phyloP scores from a whole-genome alignment of 2,888 invertebrate species.

The Hypena proboscidalis region DNA sequence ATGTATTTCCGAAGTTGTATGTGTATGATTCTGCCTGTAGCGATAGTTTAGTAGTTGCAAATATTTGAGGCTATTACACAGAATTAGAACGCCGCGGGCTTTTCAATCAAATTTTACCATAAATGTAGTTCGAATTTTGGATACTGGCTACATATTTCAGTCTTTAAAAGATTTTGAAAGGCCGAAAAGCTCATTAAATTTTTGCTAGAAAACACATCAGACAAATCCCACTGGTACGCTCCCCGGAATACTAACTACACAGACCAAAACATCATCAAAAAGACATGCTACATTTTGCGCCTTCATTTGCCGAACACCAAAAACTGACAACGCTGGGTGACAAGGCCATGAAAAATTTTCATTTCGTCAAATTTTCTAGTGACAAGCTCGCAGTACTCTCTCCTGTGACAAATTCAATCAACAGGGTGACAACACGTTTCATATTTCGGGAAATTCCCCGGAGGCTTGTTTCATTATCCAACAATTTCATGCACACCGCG shows the following conservation, averaged over 20 bases:
- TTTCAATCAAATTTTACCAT: too few species aligned
- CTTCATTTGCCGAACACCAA: constrained; percentile 3
- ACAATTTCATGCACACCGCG: constrained; percentile 44
- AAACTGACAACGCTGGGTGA: constrained; percentile 13
- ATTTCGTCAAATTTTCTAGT: constrained; percentile 38
- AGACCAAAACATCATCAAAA: not conserved
- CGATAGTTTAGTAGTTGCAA: too few species aligned
- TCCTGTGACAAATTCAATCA: constrained; percentile 51
- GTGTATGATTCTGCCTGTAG: too few species aligned
- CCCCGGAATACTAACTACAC: not conserved
- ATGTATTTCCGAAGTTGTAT: too few species aligned
- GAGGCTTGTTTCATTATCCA: constrained; percentile 41
- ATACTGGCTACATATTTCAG: too few species aligned
- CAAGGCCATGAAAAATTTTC: constrained; percentile 28
- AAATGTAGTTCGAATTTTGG: too few species aligned
- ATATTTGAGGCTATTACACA: too few species aligned
- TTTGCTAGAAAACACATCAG: too few species aligned
- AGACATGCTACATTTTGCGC: constrained; percentile 3
- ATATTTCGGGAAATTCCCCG: constrained; percentile 34
- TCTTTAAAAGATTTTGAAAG: too few species aligned
- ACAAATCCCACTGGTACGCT: too few species aligned
- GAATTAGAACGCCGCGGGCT: too few species aligned
- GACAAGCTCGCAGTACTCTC: constrained; percentile 31
- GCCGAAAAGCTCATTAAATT: too few species aligned
- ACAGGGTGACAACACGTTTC: constrained; percentile 41